These are phyloP conservation scores for Drosophila histrio DNA, from an alignment of 2,888 invertebrate species.

Conservation along the genomic window DNA sequence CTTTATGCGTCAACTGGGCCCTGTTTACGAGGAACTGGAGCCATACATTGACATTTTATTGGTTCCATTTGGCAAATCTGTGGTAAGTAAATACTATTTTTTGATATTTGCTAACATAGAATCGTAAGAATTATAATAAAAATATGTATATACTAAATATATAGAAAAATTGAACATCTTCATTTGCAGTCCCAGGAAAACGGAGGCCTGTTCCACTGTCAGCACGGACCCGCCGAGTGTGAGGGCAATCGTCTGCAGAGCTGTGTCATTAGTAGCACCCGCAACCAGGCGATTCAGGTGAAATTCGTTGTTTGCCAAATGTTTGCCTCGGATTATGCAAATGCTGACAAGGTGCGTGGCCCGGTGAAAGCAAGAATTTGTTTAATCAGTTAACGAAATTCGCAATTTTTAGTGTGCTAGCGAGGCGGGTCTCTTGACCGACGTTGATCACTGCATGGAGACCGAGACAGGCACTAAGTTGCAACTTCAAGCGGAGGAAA, in stretches of 20 bases:
- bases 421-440: slow-evolving; percentile 81
- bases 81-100: too few species aligned
- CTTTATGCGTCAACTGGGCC: slow-evolving; percentile 86
- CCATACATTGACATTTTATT: slow-evolving; percentile 85
- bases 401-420: slow-evolving; percentile 83
- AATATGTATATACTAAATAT: too few species aligned
- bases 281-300: slow-evolving; percentile 83
- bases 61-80: slow-evolving; percentile 88
- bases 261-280: slow-evolving; percentile 85
- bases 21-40: slow-evolving; percentile 85
- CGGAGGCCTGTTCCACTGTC: slow-evolving; percentile 86
- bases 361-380: slow-evolving; percentile 36
- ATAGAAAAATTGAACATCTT: slow-evolving; percentile 83
- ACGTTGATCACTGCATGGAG: slow-evolving; percentile 83
- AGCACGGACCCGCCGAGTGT: slow-evolving; percentile 88
- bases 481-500: slow-evolving; percentile 85
- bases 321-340: slow-evolving; percentile 83
- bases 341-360: slow-evolving; percentile 72
- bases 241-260: slow-evolving; percentile 87
- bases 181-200: slow-evolving; percentile 76
- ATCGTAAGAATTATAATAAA: too few species aligned
- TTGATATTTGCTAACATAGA: too few species aligned
- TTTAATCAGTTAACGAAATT: slow-evolving; percentile 35
- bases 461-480: slow-evolving; percentile 83
- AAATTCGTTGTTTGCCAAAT: slow-evolving; percentile 86